Percentiles rank a stretch among this genome's conserved stretches.
Conservation (phyloP, 30 jellyfish, hydroid and myxozoan species). For the Aurelia sp. region DNA sequence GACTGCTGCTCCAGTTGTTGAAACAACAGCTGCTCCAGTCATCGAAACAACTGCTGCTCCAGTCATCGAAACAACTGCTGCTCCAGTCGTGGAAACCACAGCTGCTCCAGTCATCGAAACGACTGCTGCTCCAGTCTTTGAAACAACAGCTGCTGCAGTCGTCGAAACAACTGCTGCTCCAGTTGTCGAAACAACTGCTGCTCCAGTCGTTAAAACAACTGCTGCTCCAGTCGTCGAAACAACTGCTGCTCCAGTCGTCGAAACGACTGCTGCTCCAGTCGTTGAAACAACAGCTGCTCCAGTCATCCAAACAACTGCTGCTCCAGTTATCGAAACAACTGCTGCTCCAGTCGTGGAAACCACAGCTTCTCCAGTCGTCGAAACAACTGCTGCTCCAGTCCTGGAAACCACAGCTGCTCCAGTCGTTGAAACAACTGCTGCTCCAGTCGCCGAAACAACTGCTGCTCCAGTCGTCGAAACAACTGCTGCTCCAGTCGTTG, state of each 20-base stretch:
- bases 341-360: slow-evolving; percentile 40
- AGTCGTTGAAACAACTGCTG: slow-evolving; percentile 31
- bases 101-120: slow-evolving; percentile 34
- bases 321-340: slow-evolving; percentile 33
- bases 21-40: slow-evolving; percentile 25
- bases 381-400: slow-evolving; percentile 31
- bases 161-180: slow-evolving; percentile 58
- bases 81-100: slow-evolving; percentile 48
- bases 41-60: slow-evolving; percentile 44
- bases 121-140: slow-evolving; percentile 47
- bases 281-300: slow-evolving; percentile 39
- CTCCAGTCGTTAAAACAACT: slow-evolving; percentile 44
- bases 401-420: slow-evolving; percentile 21
- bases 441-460: slow-evolving; percentile 55
- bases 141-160: slow-evolving; percentile 58
- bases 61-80: slow-evolving; percentile 31
- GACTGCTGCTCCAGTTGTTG: slow-evolving; percentile 34
- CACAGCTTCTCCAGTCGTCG: slow-evolving; percentile 29
- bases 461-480: slow-evolving; percentile 51
- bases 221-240: slow-evolving; percentile 25
- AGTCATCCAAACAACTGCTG: slow-evolving; percentile 37
- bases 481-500: slow-evolving; percentile 42
- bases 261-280: slow-evolving; percentile 42
- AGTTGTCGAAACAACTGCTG: slow-evolving; percentile 36
- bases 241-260: slow-evolving; percentile 29